Base-by-base conservation (phyloP, 2,797 vertebrate genomes). In the Coregonus ussuriensis region DNA sequence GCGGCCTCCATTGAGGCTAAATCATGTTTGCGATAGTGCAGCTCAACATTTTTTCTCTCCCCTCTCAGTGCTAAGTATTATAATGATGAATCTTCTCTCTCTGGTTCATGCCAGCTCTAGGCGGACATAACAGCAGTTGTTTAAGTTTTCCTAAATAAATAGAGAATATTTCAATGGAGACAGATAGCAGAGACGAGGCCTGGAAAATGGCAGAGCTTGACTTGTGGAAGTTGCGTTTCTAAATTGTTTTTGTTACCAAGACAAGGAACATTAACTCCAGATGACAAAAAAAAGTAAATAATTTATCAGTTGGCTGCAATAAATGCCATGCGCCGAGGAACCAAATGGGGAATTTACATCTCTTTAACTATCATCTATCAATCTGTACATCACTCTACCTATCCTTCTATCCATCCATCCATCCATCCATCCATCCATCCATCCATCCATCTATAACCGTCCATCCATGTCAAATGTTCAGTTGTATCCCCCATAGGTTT, bases 191-290 rank as follows among this genome's bases (percentile, higher is more conserved):
- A 93, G 92, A 94, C 86, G 85, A 85, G 85, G 93, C 90, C 93
- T 94, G 93, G 91, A 91, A 95, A 94, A 94, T 92, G 88, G 91
- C 91, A 88, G 87, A 91, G 91, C 93, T 94, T 94, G 93, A 95
- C 94, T 94, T 92, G 94, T 94, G 94, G 93, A 95, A 95, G 94
- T 95, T 94, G 91, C 91, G 87, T 95, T 94, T 95, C 94, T 92
- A 95, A 95, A 95, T 93, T 91, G 94, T 95, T 95, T 95, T 94
- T 94, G 92, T 95, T 94, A 94, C 89, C 80, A 86, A 93, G 94
- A 94, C 92, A 93, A 92, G 93, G 93, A 92, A 94, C 94, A 95
- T 95, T 95, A 94, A 93, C 92, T 94, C 91, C 93, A 94, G 93
- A 94, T 95, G 94, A 94, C 93, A 94, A 90, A 89, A 87, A 87